Base-by-base conservation (phyloP, 2,113 vertebrate genomes). In the Perccottus glenii region DNA sequence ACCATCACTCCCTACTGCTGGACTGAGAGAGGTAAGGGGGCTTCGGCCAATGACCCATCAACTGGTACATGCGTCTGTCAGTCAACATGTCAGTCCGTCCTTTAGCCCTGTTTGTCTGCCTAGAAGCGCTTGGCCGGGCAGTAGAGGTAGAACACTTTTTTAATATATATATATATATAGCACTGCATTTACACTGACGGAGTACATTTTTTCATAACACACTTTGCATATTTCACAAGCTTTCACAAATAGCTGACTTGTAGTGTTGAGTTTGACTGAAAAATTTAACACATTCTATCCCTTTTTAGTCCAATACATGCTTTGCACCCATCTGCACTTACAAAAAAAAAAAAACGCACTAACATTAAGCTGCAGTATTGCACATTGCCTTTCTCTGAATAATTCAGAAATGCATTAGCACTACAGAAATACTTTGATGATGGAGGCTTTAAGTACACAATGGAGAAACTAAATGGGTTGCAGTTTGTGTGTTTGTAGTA, bases 1-100 rank as follows among this genome's bases (percentile, higher is more conserved):
- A 53, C 90, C 86, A 74, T 1, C 89, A 56, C 92, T 76, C 65
- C 88, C 90, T 89, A 78, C 91, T 87, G 89, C 73, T 84, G 85
- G 94, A 89, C 78, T 42, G 92, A 92, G 77, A 90, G 90, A 95
- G 94, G 94, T 94, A 94, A 94, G 93, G 87, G 85, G 69, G 78
- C 85, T 76, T 67, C 57, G 75, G 74, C 87, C 77, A 42, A 63
- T 66, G 67, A 64, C 43, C 15, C 51, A 64, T 67, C 59, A 44
- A 63, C 78, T 49, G 78, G 80, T 85, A 76, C 85, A 70, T 75
- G 3, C 33, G 58, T 87, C 73, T 9, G 58, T 81, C 61, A 16
- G 74, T 86, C 79, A 69, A 66, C 84, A 11, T 73, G 82, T 88
- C 67, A 70, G 69, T 83, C 32, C 58, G 78, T 86, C 74, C 51